These are phyloP conservation scores for Melanostoma scalare DNA, from an alignment of 2,888 invertebrate genomes.

Conservation along the genomic window DNA sequence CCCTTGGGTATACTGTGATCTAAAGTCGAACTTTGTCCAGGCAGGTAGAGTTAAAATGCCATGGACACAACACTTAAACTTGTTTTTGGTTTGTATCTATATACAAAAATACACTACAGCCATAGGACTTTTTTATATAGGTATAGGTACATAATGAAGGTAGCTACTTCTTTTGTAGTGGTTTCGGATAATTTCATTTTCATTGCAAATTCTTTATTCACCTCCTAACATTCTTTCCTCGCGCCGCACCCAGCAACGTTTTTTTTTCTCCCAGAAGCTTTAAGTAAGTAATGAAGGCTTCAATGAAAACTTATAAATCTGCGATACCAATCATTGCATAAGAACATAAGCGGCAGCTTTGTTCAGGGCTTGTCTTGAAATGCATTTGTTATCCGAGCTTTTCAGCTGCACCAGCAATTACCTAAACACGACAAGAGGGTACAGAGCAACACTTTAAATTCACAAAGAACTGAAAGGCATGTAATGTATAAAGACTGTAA, in stretches of 20 bases:
- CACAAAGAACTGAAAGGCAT: slow-evolving; percentile 46
- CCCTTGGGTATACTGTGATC: slow-evolving; percentile 18
- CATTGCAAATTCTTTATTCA: slow-evolving; percentile 60
- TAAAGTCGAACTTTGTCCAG: slow-evolving; percentile 35
- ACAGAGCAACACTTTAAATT: slow-evolving; percentile 41
- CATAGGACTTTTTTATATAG: too few relatives aligned
- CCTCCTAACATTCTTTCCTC: slow-evolving; percentile 33
- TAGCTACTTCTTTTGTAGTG: slow-evolving; percentile 10
- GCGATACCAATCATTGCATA: slow-evolving; percentile 61
- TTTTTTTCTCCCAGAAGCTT: slow-evolving; percentile 2
- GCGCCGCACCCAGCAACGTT: slow-evolving; percentile 18
- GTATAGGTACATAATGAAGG: neutral
- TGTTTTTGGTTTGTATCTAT: slow-evolving; percentile 7
- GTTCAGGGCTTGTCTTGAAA: slow-evolving; percentile 52
- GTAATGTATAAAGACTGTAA: neutral
- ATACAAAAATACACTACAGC: neutral
- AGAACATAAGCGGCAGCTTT: slow-evolving; percentile 53
- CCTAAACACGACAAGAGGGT: slow-evolving; percentile 40
- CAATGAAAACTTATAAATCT: slow-evolving; percentile 42
- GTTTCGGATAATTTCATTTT: slow-evolving; percentile 64
- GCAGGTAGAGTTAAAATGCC: slow-evolving; percentile 50
- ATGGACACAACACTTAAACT: slow-evolving; percentile 46
- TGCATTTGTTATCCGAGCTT: slow-evolving; percentile 44
- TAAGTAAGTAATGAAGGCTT: slow-evolving; percentile 30
- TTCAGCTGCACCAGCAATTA: slow-evolving; percentile 48